phyloP scores from a whole-genome alignment of 2,888 invertebrate genomes.

The Leptinotarsa peninsularis region DNA sequence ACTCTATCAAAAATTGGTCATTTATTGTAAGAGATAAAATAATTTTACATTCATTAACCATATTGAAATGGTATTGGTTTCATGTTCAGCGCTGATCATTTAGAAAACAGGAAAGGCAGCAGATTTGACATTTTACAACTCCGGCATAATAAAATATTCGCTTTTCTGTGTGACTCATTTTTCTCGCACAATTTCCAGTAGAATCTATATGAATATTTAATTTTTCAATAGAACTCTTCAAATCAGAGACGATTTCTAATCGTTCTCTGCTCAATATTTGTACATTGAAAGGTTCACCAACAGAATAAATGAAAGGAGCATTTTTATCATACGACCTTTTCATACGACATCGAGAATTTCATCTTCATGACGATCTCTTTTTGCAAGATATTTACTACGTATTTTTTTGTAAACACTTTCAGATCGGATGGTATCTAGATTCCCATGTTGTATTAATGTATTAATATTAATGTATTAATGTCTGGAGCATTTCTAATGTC shows the following conservation, averaged over 20 bases:
- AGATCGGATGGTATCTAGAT: background rate
- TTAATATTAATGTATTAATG: too few relatives aligned
- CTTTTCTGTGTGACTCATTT: background rate
- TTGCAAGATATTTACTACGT: slow-evolving; percentile 1
- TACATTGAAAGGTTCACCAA: background rate
- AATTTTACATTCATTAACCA: slow-evolving; percentile 4
- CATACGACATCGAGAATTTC: background rate
- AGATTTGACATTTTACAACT: background rate
- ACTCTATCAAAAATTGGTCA: slow-evolving; percentile 6
- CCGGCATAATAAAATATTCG: background rate
- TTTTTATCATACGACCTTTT: background rate
- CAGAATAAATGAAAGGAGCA: background rate
- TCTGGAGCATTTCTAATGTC: background rate
- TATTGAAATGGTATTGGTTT: background rate
- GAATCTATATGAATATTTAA: background rate
- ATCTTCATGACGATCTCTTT: background rate
- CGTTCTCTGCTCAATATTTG: background rate
- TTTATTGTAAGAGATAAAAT: background rate
- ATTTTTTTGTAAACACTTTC: background rate
- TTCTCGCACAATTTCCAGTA: background rate
- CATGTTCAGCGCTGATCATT: slow-evolving; percentile 19
- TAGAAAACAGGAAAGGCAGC: slow-evolving; percentile 16
- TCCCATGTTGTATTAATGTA: background rate
- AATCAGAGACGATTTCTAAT: background rate
- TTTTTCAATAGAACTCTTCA: background rate